Evolutionary conservation across 30 jellyfish, hydroid and myxozoan genomes (phyloP).

Genomic region (Rhopilema esculentum): DNA sequence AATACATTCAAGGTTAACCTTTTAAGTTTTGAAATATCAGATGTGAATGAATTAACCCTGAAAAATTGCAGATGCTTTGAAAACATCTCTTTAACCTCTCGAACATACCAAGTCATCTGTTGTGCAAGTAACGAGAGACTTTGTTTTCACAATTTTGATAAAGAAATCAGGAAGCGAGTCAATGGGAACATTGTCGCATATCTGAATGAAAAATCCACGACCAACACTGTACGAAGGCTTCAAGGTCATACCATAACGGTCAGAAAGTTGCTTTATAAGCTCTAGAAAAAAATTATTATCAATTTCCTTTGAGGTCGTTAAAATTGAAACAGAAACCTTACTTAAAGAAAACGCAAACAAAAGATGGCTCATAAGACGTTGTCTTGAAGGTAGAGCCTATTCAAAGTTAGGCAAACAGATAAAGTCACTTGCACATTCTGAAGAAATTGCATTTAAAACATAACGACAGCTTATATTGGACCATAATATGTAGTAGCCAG

Average conservation of each 20-base stretch:
- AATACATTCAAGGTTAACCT: too few species aligned
- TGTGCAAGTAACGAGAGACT: slow-evolving; percentile 73
- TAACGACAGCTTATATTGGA: too few species aligned
- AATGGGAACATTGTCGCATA: slow-evolving; percentile 35
- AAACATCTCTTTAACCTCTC: not conserved
- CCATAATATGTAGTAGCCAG: too few species aligned
- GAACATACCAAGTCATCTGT: slow-evolving; percentile 92
- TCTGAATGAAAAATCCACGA: slow-evolving; percentile 86
- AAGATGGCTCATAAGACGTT: too few species aligned
- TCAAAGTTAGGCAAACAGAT: too few species aligned
- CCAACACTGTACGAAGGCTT: slow-evolving; percentile 74
- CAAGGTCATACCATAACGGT: slow-evolving; percentile 45
- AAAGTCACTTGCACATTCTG: too few species aligned
- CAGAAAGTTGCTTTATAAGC: slow-evolving; percentile 70
- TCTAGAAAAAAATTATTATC: slow-evolving; percentile 29
- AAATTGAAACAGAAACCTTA: not conserved
- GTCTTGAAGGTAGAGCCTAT: too few species aligned
- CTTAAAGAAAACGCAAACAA: too few species aligned
- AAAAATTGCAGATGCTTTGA: too few species aligned
- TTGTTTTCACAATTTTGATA: slow-evolving; percentile 69
- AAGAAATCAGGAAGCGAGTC: slow-evolving; percentile 72
- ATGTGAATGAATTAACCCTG: too few species aligned
- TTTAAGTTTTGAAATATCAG: not conserved
- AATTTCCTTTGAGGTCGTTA: too few species aligned
- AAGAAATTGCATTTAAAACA: too few species aligned